Conservation (phyloP, 1,140 invertebrate species). For the Orussus abietinus region DNA sequence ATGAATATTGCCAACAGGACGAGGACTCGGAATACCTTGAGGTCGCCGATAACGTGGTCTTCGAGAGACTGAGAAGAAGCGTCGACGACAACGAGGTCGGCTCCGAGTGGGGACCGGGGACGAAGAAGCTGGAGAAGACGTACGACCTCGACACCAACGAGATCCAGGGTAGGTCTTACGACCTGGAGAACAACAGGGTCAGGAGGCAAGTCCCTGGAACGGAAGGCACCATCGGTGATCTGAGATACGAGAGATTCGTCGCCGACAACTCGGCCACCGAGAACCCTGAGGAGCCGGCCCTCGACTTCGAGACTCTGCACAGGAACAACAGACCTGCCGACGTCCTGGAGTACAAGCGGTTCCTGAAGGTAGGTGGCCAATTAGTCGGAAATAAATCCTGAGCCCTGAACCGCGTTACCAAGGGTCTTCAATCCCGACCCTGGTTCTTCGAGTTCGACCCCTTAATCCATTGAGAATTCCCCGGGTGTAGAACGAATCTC, state of each 20-base stretch:
- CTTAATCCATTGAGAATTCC: background rate
- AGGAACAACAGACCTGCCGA: conserved; percentile 36
- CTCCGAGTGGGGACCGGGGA: background rate
- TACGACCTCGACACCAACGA: conserved; percentile 4
- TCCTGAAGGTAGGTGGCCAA: conserved; percentile 34
- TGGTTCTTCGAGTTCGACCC: background rate
- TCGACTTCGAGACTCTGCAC: conserved; percentile 31
- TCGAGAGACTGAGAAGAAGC: conserved; percentile 34
- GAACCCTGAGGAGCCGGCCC: conserved; percentile 21
- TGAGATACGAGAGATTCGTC: conserved; percentile 20
- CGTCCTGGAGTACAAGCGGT: conserved; percentile 37
- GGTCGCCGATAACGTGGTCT: conserved; percentile 41
- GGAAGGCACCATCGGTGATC: conserved; percentile 10
- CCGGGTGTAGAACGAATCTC: conserved; percentile 35
- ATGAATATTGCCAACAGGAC: conserved; percentile 21
- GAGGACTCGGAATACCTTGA: conserved; percentile 33
- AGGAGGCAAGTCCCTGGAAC: conserved; percentile 17
- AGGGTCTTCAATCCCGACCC: background rate
- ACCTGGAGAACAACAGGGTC: conserved; percentile 19
- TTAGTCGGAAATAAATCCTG: too few species aligned
- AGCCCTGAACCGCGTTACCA: background rate
- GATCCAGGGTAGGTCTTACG: background rate
- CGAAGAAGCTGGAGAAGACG: background rate
- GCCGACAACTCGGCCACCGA: conserved; percentile 12
- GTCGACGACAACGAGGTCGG: conserved; percentile 16